Percentiles rank a stretch among this genome's conserved stretches.
phyloP scores from a whole-genome alignment of 2,797 vertebrate species.

The Arctocebus calabarensis region DNA sequence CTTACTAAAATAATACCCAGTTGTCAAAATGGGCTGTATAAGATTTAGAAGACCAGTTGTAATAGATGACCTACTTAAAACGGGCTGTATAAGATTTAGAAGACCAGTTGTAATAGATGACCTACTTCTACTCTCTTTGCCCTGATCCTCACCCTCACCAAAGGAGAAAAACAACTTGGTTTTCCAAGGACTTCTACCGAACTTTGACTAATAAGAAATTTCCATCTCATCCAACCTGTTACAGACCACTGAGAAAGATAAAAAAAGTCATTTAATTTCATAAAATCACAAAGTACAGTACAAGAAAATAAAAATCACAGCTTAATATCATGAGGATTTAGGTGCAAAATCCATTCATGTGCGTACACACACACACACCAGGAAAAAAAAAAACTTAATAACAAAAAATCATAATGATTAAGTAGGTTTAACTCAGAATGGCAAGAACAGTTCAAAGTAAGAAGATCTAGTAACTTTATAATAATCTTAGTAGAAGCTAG shows the following conservation, averaged over 20 bases:
- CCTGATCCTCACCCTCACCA: neutral
- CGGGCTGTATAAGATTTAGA: neutral
- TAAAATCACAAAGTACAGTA: neutral
- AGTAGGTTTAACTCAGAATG: neutral
- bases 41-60: neutral
- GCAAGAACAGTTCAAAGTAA: conserved; percentile 13
- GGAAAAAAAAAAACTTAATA: neutral
- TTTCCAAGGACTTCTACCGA: neutral
- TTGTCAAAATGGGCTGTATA: neutral
- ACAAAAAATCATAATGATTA: neutral
- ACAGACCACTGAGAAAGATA: neutral
- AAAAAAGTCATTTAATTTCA: neutral
- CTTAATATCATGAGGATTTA: neutral
- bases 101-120: neutral
- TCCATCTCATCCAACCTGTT: neutral
- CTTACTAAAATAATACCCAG: neutral
- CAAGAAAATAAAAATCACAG: conserved; percentile 26
- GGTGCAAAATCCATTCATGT: neutral
- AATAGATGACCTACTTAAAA: neutral
- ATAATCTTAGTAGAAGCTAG: conserved; percentile 10
- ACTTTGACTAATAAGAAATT: neutral
- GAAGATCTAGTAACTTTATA: conserved; percentile 37
- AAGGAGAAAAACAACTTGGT: neutral
- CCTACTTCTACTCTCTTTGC: neutral
- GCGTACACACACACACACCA: neutral